Conservation (phyloP, 2,113 vertebrate species). For the Edolisoma coerulescens region DNA sequence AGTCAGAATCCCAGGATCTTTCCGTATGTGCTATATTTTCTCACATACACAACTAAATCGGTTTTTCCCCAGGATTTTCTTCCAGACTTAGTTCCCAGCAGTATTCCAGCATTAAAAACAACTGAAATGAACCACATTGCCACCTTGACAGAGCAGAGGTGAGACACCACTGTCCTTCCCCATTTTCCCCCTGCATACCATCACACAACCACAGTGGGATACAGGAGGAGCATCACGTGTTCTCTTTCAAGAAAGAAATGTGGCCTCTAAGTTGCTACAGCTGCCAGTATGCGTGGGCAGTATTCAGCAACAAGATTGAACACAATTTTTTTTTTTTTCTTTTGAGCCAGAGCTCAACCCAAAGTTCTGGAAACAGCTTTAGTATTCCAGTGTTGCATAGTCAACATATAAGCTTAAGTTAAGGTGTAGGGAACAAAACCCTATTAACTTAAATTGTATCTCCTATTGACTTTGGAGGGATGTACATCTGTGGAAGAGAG, state of each 20-base stretch:
- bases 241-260: not conserved
- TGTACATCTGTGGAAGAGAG: not conserved
- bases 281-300: not conserved
- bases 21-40: not conserved
- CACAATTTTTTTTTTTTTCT: not conserved
- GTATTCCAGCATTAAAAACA: not conserved
- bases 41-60: not conserved
- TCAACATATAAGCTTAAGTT: not conserved
- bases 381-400: not conserved
- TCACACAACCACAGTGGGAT: not conserved
- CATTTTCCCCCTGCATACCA: not conserved
- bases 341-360: not conserved
- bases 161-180: not conserved
- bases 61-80: not conserved
- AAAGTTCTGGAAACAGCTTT: not conserved
- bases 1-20: not conserved
- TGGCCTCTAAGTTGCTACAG: not conserved
- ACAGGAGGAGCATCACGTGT: not conserved
- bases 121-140: not conserved
- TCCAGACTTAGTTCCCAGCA: not conserved
- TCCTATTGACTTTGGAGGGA: not conserved
- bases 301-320: not conserved
- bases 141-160: not conserved
- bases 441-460: not conserved
- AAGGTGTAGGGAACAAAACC: not conserved